Base-by-base conservation (phyloP, 2,113 vertebrate species). In the Neotoma lepida region DNA sequence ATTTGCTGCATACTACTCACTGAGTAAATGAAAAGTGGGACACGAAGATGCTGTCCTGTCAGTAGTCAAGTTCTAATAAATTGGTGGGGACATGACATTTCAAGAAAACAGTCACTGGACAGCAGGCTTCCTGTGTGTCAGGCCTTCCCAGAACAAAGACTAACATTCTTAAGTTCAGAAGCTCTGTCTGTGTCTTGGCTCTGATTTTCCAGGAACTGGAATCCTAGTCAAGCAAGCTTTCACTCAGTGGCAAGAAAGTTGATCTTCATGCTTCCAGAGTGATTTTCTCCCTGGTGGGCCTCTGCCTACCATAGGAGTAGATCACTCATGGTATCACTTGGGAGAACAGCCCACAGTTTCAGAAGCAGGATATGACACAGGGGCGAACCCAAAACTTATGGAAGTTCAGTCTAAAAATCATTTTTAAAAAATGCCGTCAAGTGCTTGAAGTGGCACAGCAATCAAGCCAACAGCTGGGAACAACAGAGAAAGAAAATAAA, bases 61-160 rank as follows among this genome's bases (percentile, higher is more conserved):
- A 77, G 91, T 64, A 76, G 33, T 66, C 28, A 86, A 22, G 35
- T 66, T 90, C 86, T 51, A 41, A 44, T 33, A 66, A 49, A 58
- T 18, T 41, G 39, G 24, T 51, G 41, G 63, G 18, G 54, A 51
- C 18, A 9, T 61, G 12, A 26, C 30, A 66, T 54, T 86, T 91
- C 78, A 86, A 30, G 51, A 54, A 93, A 94, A 76, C 44, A 30
- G 39, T 44, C 86, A 88, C 7, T 18, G 41, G 9, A 46, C 15
- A 24, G n/a, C 35, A 58, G 64, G 68, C 51, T 56, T 10, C n/a
- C 6, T 88, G 14, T 85, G 14, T 93, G 39, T 44, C 71, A 58
- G n/a, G 6, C 22, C 64, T 91, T 95, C 70, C 26, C 76, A 35
- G 61, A 91, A 88, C 39, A 89, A 82, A 89, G 63, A 22, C 39